Conservation (phyloP, 2,888 invertebrate species). For the Sepioteuthis lessoniana region DNA sequence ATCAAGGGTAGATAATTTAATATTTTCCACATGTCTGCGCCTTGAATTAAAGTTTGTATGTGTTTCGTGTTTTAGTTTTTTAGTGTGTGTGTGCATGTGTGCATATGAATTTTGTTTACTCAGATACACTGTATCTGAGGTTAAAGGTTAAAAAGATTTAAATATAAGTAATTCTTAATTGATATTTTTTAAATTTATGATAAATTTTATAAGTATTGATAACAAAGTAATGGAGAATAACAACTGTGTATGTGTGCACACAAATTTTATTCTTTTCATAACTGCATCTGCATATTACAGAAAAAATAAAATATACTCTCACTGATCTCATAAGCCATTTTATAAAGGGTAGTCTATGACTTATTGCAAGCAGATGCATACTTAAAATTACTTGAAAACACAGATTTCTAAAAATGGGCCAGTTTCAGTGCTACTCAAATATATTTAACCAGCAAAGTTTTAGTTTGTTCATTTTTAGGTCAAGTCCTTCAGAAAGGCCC, state of each 20-base stretch:
- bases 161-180: too few species aligned
- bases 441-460: neutral
- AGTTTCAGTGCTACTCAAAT: neutral
- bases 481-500: neutral
- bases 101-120: too few species aligned
- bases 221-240: neutral
- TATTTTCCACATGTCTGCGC: too few species aligned
- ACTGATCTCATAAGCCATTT: neutral
- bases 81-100: too few species aligned
- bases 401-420: neutral
- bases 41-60: too few species aligned
- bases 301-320: neutral
- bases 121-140: too few species aligned
- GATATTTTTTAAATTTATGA: neutral
- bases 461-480: neutral
- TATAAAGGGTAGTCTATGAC: neutral
- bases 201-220: neutral
- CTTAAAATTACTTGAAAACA: neutral
- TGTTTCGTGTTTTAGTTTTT: too few species aligned
- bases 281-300: neutral
- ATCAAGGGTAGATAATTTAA: too few species aligned
- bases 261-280: neutral
- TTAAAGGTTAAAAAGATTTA: too few species aligned
- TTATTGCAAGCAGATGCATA: neutral
- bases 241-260: neutral